Evolutionary conservation across 1,140 invertebrate species (phyloP).

Genomic region (Zaprionus africanus): DNA sequence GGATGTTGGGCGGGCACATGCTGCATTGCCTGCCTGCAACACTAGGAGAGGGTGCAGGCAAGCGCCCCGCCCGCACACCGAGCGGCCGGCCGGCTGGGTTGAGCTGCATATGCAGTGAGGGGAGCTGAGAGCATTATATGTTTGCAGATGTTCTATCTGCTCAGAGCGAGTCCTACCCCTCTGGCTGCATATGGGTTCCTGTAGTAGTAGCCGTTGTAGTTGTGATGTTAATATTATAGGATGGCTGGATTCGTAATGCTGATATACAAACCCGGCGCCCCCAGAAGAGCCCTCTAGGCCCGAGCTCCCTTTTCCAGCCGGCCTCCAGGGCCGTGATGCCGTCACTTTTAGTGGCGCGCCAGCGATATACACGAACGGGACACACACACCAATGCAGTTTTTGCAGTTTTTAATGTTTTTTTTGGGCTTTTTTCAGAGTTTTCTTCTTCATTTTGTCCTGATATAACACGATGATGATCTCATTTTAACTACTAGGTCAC

Average conservation of each 20-base stretch:
- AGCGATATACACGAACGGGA: conserved; percentile 80
- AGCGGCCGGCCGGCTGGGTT: neutral
- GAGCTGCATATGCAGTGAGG: neutral
- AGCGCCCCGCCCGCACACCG: neutral
- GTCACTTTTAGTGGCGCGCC: conserved; percentile 50
- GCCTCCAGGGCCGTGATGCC: conserved; percentile 17
- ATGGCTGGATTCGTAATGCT: neutral
- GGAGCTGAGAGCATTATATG: neutral
- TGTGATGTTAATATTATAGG: conserved; percentile 1
- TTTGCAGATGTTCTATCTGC: neutral
- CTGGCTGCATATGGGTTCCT: neutral
- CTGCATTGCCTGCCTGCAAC: neutral
- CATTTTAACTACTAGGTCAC: conserved; percentile 76
- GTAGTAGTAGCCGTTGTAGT: conserved; percentile 20
- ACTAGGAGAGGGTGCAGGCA: neutral
- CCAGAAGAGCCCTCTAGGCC: conserved; percentile 16
- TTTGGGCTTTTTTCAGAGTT: conserved; percentile 61
- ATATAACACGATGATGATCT: conserved; percentile 76
- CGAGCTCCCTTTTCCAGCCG: conserved; percentile 27
- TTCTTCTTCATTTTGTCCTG: conserved; percentile 66
- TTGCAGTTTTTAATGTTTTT: conserved; percentile 71
- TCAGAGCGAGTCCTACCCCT: neutral
- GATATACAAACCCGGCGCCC: neutral
- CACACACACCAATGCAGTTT: conserved; percentile 82
- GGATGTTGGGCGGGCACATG: neutral